Evolutionary conservation across 2,888 invertebrate species (phyloP), one percentile per base, ranked within the genome.

Genomic region (Dolomedes plantarius): DNA sequence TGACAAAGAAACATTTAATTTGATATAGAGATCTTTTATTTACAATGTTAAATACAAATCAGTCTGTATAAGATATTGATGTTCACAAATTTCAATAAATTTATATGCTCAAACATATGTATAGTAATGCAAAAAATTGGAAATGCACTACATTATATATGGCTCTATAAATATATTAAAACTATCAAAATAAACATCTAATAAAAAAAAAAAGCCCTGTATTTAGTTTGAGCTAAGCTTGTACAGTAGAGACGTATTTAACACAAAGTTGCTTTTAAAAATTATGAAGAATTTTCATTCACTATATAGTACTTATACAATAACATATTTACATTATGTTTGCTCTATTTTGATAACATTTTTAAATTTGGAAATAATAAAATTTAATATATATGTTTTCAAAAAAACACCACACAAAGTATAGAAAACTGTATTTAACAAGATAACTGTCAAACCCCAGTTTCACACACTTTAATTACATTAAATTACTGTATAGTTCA

Each of bases 1-100:
- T n/a, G n/a, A n/a, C n/a, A n/a, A n/a, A n/a, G n/a, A n/a, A n/a
- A n/a, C n/a, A n/a, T n/a, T n/a, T n/a, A 36, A 56, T 23, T 56
- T 56, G 56, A 56, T 56, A n/a, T n/a, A 23, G 56, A 56, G 19
- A 56, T 56, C 41, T 56, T 56, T 56, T 56, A 56, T 56, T 56
- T 56, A 56, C 56, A 56, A 23, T 56, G 23, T 56, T 56, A 56
- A 23, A 56, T 56, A 56, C 56, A 56, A 56, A 56, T 56, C 56
- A 56, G 23, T 23, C 23, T 56, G 56, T 56, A 56, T 56, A 56
- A 56, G 56, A 23, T 56, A 23, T 9, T 36, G 23, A 23, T 13
- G 46, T 46, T 56, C 23, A 56, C 56, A 56, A 19, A 56, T 3
- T 56, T 56, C 23, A 56, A 56, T 56, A 56, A 56, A 56, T 16